Evolutionary conservation across 2,113 vertebrate species (phyloP), one percentile per base, ranked within the genome.

Genomic region (Nycticebus coucang): DNA sequence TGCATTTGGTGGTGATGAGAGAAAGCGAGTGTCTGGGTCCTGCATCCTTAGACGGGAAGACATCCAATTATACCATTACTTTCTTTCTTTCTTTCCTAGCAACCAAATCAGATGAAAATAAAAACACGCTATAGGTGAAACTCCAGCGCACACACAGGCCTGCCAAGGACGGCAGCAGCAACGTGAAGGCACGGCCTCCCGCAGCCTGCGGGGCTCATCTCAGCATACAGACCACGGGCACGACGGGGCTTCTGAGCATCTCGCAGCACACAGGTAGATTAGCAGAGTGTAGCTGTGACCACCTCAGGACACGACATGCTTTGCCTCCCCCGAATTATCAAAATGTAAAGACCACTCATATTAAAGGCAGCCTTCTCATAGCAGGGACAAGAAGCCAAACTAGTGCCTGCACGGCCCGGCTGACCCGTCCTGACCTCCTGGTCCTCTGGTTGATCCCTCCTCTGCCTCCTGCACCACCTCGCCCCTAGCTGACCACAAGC

Each of bases 111-210:
- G 53, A 28, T 12, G 30, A 80, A 81, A 64, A 45, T 12, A 69
- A 26, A 72, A 55, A 45, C 50, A 45, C 41, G 15, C 9, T 3
- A 18, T 2, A 22, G 53, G 62, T 24, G 1, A n/a, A 2, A 14
- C 14, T 2, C 8, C 26, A 9, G 8, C 4, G 5, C 0, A 9
- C 17, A 33, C 13, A 12, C 0, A 10, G 28, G 64, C 11, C 21
- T 6, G 30, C 4, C 41, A 12, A 71, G 45, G 45, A 10, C 45
- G 45, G 45, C 1, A 9, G 12, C 8, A 82, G 60, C 6, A 4
- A 1, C 0, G 19, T 0, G 21, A 68, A 33, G 74, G 53, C 9
- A 8, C 6, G 11, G 28, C 35, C 22, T 2, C 3, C 71, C n/a
- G 17, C 0, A 8, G 74, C 10, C 45, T 5, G 21, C 0, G 11